Base-by-base conservation (phyloP, 2,113 vertebrate genomes). In the Eurypyga helias region DNA sequence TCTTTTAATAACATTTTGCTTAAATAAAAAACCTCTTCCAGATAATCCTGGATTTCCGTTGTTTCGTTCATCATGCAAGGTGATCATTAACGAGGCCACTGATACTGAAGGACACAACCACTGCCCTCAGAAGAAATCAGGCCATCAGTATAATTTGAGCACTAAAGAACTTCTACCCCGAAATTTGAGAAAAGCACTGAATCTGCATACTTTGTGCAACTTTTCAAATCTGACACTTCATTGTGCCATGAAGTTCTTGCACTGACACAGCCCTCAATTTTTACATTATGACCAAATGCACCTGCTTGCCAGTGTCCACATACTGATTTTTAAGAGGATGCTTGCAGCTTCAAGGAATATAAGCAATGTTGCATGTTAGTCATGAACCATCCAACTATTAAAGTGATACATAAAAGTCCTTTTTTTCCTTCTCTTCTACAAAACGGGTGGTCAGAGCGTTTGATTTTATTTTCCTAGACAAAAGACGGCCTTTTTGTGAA, bases 1-100 rank as follows among this genome's bases (percentile, higher is more conserved):
- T 57, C 77, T 45, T 2, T 4, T 17, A 55, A 65, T 36, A 83
- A 49, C 10, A 14, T 49, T 83, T 73, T 46, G 18, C 60, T 54
- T 34, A n/a, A 83, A 60, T 46, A 41, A 71, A 80, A 41, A 14
- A 4, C n/a, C 41, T 52, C 67, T 81, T 54, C n/a, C 34, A 58
- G 60, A 66, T 87, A 78, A 91, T 87, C 67, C 57, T 43, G 70
- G 62, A 92, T 85, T 91, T 79, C 58, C 49, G 79, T 46, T 70
- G 54, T 20, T 88, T 71, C 60, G 67, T 48, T 86, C 67, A 25
- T 17, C 1, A 8, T 9, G 34, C 71, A 43, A n/a, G n/a, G n/a
- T n/a, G n/a, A 43, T 70, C 83, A n/a, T 83, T 82, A 91, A 92
- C 8, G 1, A 96, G 95, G 64, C 57, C 61, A 13, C 69, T 58